Evolutionary conservation across 2,888 invertebrate genomes (phyloP).

Genomic region (Margaritifera margaritifera): DNA sequence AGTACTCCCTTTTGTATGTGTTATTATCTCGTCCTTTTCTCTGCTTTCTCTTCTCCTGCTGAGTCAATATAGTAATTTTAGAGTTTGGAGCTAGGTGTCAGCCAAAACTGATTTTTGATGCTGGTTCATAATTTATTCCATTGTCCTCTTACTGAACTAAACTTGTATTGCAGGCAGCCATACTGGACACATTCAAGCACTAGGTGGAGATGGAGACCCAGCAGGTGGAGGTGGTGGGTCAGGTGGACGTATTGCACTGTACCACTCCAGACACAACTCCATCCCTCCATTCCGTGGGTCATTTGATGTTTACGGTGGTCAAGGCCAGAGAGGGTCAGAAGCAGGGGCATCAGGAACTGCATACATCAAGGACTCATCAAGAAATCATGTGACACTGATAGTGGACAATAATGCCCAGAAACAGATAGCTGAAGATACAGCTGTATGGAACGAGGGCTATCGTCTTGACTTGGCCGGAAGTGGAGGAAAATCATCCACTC

Average conservation of each 20-base stretch:
- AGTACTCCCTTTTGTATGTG: too few species aligned
- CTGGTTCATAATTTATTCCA: too few species aligned
- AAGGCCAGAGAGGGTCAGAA: constrained; percentile 41
- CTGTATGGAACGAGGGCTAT: constrained; percentile 36
- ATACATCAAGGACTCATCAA: constrained; percentile 38
- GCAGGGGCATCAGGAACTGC: constrained; percentile 58
- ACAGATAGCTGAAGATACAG: constrained; percentile 37
- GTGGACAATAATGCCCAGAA: constrained; percentile 50
- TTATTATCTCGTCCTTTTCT: too few species aligned
- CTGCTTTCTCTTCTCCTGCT: background rate
- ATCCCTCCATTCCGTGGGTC: constrained; percentile 52
- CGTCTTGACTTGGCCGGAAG: constrained; percentile 32
- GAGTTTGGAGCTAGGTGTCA: background rate
- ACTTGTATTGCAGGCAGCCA: constrained; percentile 47
- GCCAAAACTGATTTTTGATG: too few species aligned
- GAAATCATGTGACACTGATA: constrained; percentile 32
- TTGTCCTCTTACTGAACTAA: background rate
- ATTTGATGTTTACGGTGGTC: constrained; percentile 47
- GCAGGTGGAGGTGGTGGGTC: constrained; percentile 50
- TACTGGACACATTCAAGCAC: constrained; percentile 55
- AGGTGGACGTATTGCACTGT: constrained; percentile 59
- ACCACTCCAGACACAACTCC: constrained; percentile 44
- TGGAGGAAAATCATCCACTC: background rate
- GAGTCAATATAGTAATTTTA: background rate
- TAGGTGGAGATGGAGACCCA: constrained; percentile 49